Base-by-base conservation (phyloP, 2,113 vertebrate genomes). In the Sminthopsis crassicaudata region DNA sequence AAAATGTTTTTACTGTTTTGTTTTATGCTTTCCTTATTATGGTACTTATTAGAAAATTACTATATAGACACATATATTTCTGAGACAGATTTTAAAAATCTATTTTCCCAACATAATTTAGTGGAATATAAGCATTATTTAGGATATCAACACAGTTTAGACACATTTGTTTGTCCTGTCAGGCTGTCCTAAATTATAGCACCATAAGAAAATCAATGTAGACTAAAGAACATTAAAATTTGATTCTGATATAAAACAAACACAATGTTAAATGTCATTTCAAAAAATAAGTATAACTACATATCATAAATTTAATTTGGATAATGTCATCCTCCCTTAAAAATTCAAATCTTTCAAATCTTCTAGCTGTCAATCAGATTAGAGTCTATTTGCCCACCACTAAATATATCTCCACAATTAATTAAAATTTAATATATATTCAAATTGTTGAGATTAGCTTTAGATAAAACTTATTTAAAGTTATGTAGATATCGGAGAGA, bases 21-120 rank as follows among this genome's bases (percentile, higher is more conserved):
- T 95, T 96, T 97, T 94, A 98, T 53, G 46, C 93, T 55, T 97
- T 54, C 96, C 94, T 97, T 96, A 95, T 51, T 96, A 96, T 54
- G 94, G 53, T 1, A 0, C 24, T 94, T 96, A 51, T 55, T 51
- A 6, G 52, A 96, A 91, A 98, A 51, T 89, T 46, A 95, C 36
- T 96, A 76, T 94, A 16, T 93, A 96, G 91, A 52, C n/a, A 97
- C 55, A 93, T 95, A 97, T 98, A 25, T 94, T 94, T 95, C 53
- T 94, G 53, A 96, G 95, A 94, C 30, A 91, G 11, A 51, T 93
- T 55, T 96, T 95, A 96, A 95, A 48, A 98, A 96, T 96, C 76
- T 96, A 46, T 1, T 90, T 60, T 98, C 96, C 48, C 53, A 97
- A 23, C 12, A 92, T 46, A 19, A 84, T 92, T 67, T 60, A 97